A percentile compares a stretch with the other conserved stretches of the same genome.
Evolutionary conservation across 2,113 vertebrate genomes (phyloP).

Genomic region (Cichladusa arquata): DNA sequence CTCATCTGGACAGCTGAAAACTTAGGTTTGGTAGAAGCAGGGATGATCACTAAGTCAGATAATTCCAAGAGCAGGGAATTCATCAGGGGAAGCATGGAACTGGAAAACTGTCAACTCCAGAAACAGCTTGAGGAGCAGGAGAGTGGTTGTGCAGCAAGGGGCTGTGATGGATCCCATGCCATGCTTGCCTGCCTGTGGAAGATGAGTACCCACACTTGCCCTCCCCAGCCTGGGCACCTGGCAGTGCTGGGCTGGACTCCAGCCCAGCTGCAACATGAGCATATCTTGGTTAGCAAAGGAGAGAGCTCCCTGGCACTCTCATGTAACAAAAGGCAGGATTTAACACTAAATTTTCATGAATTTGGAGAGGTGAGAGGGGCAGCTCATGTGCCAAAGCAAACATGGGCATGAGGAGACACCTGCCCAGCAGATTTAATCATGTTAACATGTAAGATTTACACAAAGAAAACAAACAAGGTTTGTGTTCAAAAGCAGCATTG

Average conservation of each 20-base stretch:
- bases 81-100: neutral
- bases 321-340: slow-evolving; percentile 42
- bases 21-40: neutral
- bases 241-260: neutral
- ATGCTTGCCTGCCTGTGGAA: neutral
- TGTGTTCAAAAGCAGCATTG: slow-evolving; percentile 21
- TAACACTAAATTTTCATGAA: slow-evolving; percentile 36
- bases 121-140: neutral
- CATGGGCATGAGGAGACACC: slow-evolving; percentile 47
- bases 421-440: slow-evolving; percentile 24
- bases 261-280: neutral
- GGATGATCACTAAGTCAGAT: neutral
- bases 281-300: neutral
- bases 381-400: slow-evolving; percentile 39
- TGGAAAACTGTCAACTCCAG: neutral
- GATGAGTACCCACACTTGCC: neutral
- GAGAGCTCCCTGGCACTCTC: neutral
- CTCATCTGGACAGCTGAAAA: neutral
- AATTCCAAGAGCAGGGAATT: neutral
- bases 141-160: neutral
- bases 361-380: slow-evolving; percentile 42
- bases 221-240: neutral
- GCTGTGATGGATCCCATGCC: neutral
- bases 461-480: slow-evolving; percentile 33
- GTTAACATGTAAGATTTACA: slow-evolving; percentile 37